Percentiles rank a stretch among this genome's conserved stretches.
Evolutionary conservation across 1,140 invertebrate genomes (phyloP).

Genomic region (Tetramorium parvispinum): DNA sequence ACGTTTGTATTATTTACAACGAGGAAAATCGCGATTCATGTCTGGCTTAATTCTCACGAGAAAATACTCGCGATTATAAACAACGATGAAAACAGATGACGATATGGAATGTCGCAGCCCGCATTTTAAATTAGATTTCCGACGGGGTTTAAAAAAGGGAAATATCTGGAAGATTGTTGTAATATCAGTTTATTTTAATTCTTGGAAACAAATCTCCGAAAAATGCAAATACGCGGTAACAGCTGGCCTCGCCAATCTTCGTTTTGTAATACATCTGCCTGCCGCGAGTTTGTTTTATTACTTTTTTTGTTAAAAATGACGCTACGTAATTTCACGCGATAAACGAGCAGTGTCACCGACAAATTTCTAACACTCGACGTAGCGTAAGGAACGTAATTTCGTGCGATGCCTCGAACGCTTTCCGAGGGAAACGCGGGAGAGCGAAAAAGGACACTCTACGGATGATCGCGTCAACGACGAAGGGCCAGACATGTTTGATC

Average conservation of each 20-base stretch:
- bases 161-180: background rate
- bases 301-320: slow-evolving; percentile 27
- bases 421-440: slow-evolving; percentile 24
- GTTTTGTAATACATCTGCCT: slow-evolving; percentile 29
- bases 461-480: slow-evolving; percentile 58
- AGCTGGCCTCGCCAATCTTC: slow-evolving; percentile 17
- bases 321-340: slow-evolving; percentile 14
- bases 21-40: slow-evolving; percentile 43
- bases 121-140: slow-evolving; percentile 20
- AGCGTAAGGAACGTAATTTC: slow-evolving; percentile 35
- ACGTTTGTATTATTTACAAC: slow-evolving; percentile 51
- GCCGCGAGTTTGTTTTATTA: slow-evolving; percentile 44
- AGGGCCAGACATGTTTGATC: slow-evolving; percentile 34
- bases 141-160: background rate
- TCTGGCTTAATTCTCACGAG: slow-evolving; percentile 33
- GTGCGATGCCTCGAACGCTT: slow-evolving; percentile 41
- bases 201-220: slow-evolving; percentile 38
- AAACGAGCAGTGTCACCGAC: slow-evolving; percentile 11
- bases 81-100: slow-evolving; percentile 32
- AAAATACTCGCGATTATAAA: slow-evolving; percentile 45
- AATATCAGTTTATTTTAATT: slow-evolving; percentile 33
- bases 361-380: slow-evolving; percentile 47
- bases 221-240: slow-evolving; percentile 48
- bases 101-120: background rate
- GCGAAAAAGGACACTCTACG: slow-evolving; percentile 38